A percentile compares a stretch with the other conserved stretches of the same genome.
Evolutionary conservation across 2,888 invertebrate species (phyloP).

Genomic region (Callosobruchus maculatus): DNA sequence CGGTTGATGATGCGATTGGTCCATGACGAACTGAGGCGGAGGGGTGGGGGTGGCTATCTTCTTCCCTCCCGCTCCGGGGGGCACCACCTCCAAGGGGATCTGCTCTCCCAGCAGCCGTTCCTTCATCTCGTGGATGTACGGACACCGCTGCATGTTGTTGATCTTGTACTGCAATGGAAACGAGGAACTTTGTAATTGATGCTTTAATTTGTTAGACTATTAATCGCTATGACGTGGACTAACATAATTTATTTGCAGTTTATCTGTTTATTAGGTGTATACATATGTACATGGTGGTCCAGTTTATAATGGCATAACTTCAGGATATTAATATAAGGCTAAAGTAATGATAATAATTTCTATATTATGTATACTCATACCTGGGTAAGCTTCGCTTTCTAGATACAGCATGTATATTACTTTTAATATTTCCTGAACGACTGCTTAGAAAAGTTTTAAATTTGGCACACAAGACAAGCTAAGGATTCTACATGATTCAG

Average conservation of each 20-base stretch:
- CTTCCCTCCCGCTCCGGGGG: constrained; percentile 42
- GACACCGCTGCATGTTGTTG: constrained; percentile 79
- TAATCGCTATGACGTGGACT: neutral
- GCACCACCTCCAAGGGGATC: constrained; percentile 60
- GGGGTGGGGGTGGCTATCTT: constrained; percentile 47
- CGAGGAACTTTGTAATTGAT: neutral
- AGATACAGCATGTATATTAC: too few relatives aligned
- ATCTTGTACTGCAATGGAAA: constrained; percentile 44
- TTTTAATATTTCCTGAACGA: too few relatives aligned
- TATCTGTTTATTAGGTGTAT: neutral
- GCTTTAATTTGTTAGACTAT: neutral
- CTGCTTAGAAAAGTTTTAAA: too few relatives aligned
- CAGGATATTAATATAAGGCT: too few relatives aligned
- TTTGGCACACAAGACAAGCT: too few relatives aligned
- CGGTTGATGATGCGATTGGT: constrained; percentile 37
- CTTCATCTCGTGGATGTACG: constrained; percentile 91
- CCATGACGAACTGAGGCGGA: constrained; percentile 44
- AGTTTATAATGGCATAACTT: too few relatives aligned
- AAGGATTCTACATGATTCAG: too few relatives aligned
- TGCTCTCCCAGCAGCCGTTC: constrained; percentile 79
- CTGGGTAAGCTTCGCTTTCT: too few relatives aligned
- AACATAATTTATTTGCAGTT: neutral
- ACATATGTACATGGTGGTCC: too few relatives aligned
- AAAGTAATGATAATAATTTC: too few relatives aligned
- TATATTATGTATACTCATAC: too few relatives aligned